Percentiles rank a stretch among this genome's conserved stretches.
Conservation (phyloP, 2,888 invertebrate species). For the Enchytraeus crypticus region DNA sequence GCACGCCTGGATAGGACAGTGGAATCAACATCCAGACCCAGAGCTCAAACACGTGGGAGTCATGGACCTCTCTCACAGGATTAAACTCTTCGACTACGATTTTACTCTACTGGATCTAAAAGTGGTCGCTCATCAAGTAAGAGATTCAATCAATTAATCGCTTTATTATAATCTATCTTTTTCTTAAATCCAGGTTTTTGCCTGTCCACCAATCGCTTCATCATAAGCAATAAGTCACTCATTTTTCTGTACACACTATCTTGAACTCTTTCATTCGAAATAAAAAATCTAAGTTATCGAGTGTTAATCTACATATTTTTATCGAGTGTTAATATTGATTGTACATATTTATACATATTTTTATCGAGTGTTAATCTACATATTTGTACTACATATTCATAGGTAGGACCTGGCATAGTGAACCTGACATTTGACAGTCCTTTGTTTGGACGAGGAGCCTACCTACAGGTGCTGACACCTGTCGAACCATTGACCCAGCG, state of each 20-base stretch:
- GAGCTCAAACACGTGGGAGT: conserved; percentile 57
- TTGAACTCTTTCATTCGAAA: too few relatives aligned
- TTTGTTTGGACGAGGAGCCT: conserved; percentile 53
- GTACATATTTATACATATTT: too few relatives aligned
- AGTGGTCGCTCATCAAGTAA: conserved; percentile 61
- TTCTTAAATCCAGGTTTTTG: too few relatives aligned
- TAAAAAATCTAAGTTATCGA: too few relatives aligned
- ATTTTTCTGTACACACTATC: too few relatives aligned
- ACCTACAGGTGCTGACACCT: conserved; percentile 71
- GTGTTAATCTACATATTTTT: too few relatives aligned
- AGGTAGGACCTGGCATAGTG: conserved; percentile 61
- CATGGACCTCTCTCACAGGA: conserved; percentile 59
- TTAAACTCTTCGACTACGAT: conserved; percentile 56
- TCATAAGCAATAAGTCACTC: too few relatives aligned
- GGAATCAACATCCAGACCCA: conserved; percentile 52
- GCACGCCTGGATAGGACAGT: conserved; percentile 59
- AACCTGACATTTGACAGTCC: conserved; percentile 58
- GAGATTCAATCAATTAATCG: background rate
- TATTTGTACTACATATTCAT: background rate
- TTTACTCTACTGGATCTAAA: conserved; percentile 55
- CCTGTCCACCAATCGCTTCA: too few relatives aligned
- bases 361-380: conserved; percentile 28
- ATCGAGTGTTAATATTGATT: too few relatives aligned
- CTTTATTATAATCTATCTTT: too few relatives aligned
- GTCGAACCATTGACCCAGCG: conserved; percentile 66